phyloP scores from a whole-genome alignment of 2,113 vertebrate genomes.

The Oncorhynchus tshawytscha region DNA sequence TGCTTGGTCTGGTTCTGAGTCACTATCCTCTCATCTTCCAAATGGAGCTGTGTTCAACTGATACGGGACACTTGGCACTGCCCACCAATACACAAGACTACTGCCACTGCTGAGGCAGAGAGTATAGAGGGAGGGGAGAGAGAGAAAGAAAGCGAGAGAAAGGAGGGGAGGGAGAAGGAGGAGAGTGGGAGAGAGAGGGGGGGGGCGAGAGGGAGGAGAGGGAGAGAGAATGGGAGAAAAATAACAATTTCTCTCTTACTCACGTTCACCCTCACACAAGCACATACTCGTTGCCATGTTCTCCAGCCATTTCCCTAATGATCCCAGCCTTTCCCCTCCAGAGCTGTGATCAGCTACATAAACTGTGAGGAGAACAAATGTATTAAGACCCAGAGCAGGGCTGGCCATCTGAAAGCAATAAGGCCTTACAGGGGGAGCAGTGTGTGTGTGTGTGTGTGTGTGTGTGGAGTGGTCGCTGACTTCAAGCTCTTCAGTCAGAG shows the following conservation, averaged over 20 bases:
- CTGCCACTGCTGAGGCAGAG: not conserved
- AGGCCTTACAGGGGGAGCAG: conserved; percentile 7
- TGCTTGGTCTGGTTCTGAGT: not conserved
- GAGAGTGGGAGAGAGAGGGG: no score
- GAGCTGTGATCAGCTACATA: conserved; percentile 10
- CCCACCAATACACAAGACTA: not conserved
- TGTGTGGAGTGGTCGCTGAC: conserved; percentile 5
- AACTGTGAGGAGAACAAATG: conserved; percentile 23
- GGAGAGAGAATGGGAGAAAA: not conserved
- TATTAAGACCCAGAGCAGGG: not conserved
- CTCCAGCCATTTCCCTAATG: conserved; percentile 20
- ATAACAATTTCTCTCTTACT: not conserved
- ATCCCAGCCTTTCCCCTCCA: not conserved
- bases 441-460: not conserved
- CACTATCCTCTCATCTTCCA: not conserved
- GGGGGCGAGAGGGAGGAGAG: not conserved
- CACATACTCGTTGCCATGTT: conserved; percentile 4
- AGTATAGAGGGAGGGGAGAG: not conserved
- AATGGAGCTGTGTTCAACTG: not conserved
- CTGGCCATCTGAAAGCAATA: conserved; percentile 54
- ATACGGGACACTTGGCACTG: not conserved
- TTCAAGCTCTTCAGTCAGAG: conserved; percentile 31
- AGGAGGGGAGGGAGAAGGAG: not conserved
- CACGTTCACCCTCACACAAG: not conserved
- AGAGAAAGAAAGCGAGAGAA: not conserved